phyloP scores from a whole-genome alignment of 2,888 invertebrate genomes.

The Pseudolycoriella hygida region DNA sequence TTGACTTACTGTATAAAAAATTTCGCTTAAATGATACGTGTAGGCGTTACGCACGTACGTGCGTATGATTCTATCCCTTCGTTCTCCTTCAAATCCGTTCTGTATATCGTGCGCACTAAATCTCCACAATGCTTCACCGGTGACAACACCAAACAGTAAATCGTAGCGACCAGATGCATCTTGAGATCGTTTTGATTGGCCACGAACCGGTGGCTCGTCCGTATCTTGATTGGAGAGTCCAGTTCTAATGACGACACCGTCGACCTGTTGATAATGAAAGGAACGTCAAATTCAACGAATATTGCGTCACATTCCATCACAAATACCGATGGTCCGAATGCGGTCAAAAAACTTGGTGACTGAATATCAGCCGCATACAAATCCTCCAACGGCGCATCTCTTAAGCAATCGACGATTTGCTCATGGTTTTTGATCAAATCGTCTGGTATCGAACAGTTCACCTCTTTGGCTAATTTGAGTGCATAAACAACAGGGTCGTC shows the following conservation, averaged over 20 bases:
- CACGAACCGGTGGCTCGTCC: slow-evolving; percentile 24
- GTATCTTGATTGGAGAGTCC: slow-evolving; percentile 53
- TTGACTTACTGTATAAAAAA: slow-evolving; percentile 68
- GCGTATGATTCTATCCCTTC: slow-evolving; percentile 69
- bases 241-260: slow-evolving; percentile 82
- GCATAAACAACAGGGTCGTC: slow-evolving; percentile 73
- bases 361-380: slow-evolving; percentile 57
- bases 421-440: slow-evolving; percentile 69
- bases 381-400: slow-evolving; percentile 56
- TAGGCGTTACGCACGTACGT: slow-evolving; percentile 90
- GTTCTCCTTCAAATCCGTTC: slow-evolving; percentile 73
- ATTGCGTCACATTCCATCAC: not conserved
- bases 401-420: slow-evolving; percentile 64
- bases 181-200: slow-evolving; percentile 27
- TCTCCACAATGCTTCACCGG: slow-evolving; percentile 81
- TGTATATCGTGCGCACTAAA: slow-evolving; percentile 70
- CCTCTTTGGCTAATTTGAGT: slow-evolving; percentile 57
- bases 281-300: not conserved
- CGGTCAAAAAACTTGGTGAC: slow-evolving; percentile 65
- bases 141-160: slow-evolving; percentile 79
- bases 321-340: slow-evolving; percentile 71
- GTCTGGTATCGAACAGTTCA: slow-evolving; percentile 68
- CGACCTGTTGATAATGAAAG: slow-evolving; percentile 42
- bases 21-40: slow-evolving; percentile 88
- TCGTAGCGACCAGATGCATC: slow-evolving; percentile 37